Base-by-base conservation (phyloP, 2,113 vertebrate genomes). In the Cebus imitator region DNA sequence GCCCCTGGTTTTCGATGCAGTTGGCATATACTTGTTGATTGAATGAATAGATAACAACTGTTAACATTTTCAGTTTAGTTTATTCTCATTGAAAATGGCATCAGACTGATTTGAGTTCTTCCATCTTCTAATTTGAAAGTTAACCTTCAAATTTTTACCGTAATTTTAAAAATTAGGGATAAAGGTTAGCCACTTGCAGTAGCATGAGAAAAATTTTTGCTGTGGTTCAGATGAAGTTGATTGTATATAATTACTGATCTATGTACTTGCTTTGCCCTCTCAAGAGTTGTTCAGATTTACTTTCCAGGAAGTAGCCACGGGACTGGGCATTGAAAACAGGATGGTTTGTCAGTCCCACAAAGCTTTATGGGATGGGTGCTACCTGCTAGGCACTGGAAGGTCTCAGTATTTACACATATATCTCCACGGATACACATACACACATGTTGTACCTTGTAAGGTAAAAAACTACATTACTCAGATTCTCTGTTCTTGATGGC, bases 151-250 rank as follows among this genome's bases (percentile, higher is more conserved):
- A 55, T 68, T 95, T 80, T 82, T 91, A 2, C 30, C 13, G 37
- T 92, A 64, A 37, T 93, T 66, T 68, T 84, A 8, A 78, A 58
- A 83, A 88, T 85, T 93, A 96, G 78, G 43, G 80, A n/a, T 90
- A 73, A 85, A 73, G 61, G 32, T 52, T 70, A 61, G 64, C 50
- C n/a, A 37, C 52, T 80, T 66, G 23, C 32, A 86, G 2, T 89
- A 76, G 30, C 78, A 0, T 37, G 48, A 57, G 23, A 80, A 37
- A 18, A 73, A 57, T 75, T 87, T 90, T 64, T 17, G 80, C 55
- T 57, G 0, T 78, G 58, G 23, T 76, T 45, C 58, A 79, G 32
- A 70, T 48, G 72, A 80, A 45, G 25, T 90, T 93, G n/a, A n/a
- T 86, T 61, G 64, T 43, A 37, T 3, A 1, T 86, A 52, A 85